These are phyloP conservation scores for Garra rufa DNA, from an alignment of 2,113 vertebrate genomes.

Conservation along the genomic window DNA sequence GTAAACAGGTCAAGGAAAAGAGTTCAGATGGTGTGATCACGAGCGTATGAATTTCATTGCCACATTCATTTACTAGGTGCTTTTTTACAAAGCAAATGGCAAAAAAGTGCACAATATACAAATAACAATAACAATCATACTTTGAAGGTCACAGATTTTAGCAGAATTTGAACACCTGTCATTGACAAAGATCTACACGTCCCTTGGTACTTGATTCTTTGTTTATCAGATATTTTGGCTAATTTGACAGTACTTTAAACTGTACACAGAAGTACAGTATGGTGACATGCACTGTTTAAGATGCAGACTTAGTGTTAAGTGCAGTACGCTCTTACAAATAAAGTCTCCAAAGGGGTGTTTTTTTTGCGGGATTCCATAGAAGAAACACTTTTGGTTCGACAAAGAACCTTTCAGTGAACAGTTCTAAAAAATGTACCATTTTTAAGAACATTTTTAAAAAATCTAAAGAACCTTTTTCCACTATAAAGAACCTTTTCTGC, in stretches of 20 bases:
- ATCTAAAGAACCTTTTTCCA: too few relatives aligned
- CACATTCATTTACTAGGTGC: background rate
- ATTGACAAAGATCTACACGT: background rate
- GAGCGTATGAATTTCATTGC: background rate
- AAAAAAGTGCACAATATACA: background rate
- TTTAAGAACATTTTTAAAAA: too few relatives aligned
- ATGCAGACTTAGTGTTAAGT: too few relatives aligned
- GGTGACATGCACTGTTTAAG: background rate
- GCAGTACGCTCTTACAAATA: too few relatives aligned
- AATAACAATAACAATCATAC: background rate
- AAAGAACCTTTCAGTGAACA: too few relatives aligned
- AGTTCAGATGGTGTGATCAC: background rate
- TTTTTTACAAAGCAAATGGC: background rate
- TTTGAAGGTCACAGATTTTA: background rate
- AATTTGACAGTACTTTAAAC: background rate
- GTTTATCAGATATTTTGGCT: background rate
- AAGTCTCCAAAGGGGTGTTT: too few relatives aligned
- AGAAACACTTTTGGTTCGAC: too few relatives aligned
- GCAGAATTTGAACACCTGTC: background rate
- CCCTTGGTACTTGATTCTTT: background rate
- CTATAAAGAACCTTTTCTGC: too few relatives aligned
- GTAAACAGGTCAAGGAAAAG: constrained; percentile 29
- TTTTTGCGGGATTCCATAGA: too few relatives aligned
- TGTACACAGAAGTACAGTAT: background rate
- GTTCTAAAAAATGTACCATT: too few relatives aligned